A percentile compares a stretch with the other conserved stretches of the same genome.
phyloP scores from a whole-genome alignment of 2,113 vertebrate genomes.

The Oncorhynchus nerka region DNA sequence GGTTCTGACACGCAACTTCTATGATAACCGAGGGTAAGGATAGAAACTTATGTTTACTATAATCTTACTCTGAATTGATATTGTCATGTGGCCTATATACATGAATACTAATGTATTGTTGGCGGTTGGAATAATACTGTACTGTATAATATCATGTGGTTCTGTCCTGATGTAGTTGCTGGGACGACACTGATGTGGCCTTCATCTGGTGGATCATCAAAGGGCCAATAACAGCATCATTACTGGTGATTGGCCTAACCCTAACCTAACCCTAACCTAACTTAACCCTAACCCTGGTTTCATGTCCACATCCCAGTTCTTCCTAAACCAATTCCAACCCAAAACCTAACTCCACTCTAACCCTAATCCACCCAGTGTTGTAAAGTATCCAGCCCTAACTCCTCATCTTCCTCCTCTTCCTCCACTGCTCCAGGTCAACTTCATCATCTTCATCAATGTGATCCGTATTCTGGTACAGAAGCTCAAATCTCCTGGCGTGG shows the following conservation, averaged over 20 bases:
- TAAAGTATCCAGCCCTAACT: not conserved
- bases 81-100: not conserved
- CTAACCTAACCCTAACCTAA: no score
- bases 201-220: conserved; percentile 79
- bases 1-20: conserved; percentile 70
- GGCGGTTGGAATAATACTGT: not conserved
- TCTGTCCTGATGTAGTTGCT: conserved; percentile 64
- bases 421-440: conserved; percentile 80
- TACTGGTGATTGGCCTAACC: conserved; percentile 64
- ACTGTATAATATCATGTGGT: not conserved
- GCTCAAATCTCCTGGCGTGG: conserved; percentile 86
- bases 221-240: conserved; percentile 71
- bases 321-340: no score
- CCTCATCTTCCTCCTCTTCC: not conserved
- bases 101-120: not conserved
- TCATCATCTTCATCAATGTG: conserved; percentile 90
- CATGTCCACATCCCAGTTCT: no score
- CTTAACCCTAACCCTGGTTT: no score
- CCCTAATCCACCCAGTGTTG: not conserved
- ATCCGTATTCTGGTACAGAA: conserved; percentile 94
- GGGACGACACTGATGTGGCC: conserved; percentile 75
- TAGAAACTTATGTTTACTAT: not conserved
- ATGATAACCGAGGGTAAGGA: conserved; percentile 70
- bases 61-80: not conserved
- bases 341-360: no score